phyloP scores from a whole-genome alignment of 2,888 invertebrate species.

The Phalera bucephala region DNA sequence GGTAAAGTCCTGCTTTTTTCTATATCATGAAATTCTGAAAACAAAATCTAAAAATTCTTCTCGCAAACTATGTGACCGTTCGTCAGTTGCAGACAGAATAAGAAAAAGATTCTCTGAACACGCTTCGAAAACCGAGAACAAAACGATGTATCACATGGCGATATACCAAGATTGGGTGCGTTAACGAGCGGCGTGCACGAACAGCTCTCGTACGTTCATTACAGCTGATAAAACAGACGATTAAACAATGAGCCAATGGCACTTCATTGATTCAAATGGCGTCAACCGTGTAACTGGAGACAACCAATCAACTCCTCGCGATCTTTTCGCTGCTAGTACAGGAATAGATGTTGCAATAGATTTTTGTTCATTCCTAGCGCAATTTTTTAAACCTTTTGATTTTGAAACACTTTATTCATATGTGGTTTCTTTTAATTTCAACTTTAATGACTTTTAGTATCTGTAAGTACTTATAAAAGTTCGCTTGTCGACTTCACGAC shows the following conservation, averaged over 20 bases:
- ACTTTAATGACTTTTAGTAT: too few relatives aligned
- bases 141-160: constrained; percentile 11
- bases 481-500: too few relatives aligned
- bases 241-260: constrained; percentile 76
- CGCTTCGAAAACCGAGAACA: constrained; percentile 10
- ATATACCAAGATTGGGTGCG: constrained; percentile 32
- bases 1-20: constrained; percentile 7
- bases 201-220: constrained; percentile 46
- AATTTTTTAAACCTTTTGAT: too few relatives aligned
- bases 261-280: constrained; percentile 77
- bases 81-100: constrained; percentile 5
- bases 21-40: too few relatives aligned
- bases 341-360: background rate
- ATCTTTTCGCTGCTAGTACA: background rate
- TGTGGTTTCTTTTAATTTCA: too few relatives aligned
- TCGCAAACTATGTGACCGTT: too few relatives aligned
- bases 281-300: constrained; percentile 66
- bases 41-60: too few relatives aligned
- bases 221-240: constrained; percentile 77
- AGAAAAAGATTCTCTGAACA: constrained; percentile 19
- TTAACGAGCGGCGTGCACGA: constrained; percentile 35
- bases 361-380: background rate
- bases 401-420: too few relatives aligned
- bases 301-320: constrained; percentile 53
- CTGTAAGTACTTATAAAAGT: too few relatives aligned